A percentile compares a stretch with the other conserved stretches of the same genome.
Conservation (phyloP, 2,797 vertebrate genomes). For the Choloepus didactylus region DNA sequence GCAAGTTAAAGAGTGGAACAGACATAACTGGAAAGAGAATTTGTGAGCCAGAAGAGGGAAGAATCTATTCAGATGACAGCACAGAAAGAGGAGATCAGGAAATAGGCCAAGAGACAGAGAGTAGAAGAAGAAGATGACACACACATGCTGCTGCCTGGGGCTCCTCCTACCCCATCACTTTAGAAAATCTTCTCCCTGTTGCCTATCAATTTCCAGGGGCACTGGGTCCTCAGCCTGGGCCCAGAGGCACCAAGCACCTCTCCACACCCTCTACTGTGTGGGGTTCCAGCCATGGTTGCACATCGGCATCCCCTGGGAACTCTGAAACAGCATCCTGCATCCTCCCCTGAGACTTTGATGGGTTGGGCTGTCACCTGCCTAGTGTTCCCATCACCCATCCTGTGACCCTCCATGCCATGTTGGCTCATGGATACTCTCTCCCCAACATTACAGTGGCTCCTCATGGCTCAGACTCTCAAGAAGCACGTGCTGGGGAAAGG, state of each 20-base stretch:
- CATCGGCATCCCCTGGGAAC: rapidly evolving
- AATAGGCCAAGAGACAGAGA: too few species aligned
- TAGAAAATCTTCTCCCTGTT: background rate
- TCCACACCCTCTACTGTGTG: background rate
- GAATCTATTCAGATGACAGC: too few species aligned
- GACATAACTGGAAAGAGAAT: too few species aligned
- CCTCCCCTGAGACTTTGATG: background rate
- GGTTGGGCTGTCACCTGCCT: background rate
- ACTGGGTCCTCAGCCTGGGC: background rate
- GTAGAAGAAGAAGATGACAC: too few species aligned
- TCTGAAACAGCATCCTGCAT: background rate
- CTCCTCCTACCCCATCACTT: background rate
- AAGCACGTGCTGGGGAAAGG: background rate
- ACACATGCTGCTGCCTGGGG: background rate
- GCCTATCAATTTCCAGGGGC: background rate
- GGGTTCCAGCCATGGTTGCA: too few species aligned
- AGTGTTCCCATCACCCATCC: background rate
- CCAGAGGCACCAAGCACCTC: rapidly evolving
- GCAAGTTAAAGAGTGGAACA: too few species aligned
- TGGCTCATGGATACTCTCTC: background rate
- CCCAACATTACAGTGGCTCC: background rate
- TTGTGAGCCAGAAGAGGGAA: too few species aligned
- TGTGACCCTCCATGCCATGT: rapidly evolving
- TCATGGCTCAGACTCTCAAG: background rate
- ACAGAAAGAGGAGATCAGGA: too few species aligned